Evolutionary conservation across 2,113 vertebrate species (phyloP), one percentile per base, ranked within the genome.

Genomic region (Tachysurus fulvidraco): DNA sequence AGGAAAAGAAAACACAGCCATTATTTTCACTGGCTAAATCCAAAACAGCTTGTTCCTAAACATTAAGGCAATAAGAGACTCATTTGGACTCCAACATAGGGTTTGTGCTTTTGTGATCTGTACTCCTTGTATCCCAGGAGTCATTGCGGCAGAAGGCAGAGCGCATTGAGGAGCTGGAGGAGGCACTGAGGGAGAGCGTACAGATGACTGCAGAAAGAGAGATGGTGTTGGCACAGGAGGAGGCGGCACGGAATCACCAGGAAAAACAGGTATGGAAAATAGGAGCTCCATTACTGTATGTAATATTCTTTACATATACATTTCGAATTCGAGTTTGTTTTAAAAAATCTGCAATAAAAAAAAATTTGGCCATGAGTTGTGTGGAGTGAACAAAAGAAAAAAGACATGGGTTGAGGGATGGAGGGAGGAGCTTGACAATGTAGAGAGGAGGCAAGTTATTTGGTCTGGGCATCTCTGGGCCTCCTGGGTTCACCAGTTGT

Each of bases 211-310:
- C 98, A 69, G 98, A 99, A 93, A 95, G 98, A 71, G 98, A 99
- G 95, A 97, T 99, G 98, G 97, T 99, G 90, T 96, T 99, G 59
- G 98, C 98, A 78, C 98, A 99, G 94, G 98, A 99, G 94, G 98
- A 99, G 90, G 96, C 98, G 89, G 96, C 97, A 91, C 96, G 98
- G 93, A 96, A 94, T 86, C 96, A 94, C 93, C 97, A 97, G 94
- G 98, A 99, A 93, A 99, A 97, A 96, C 98, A 98, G 97, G 98
- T 98, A 95, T 95, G 94, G 46, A 21, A 79, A 57, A 78, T 54
- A 77, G 3, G 28, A 76, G 10, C 10, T 12, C 5, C 11, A 0
- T 77, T 36, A n/a, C n/a, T n/a, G n/a, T 25, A 76, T 52, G 5
- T 52, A n/a, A 81, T 50, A 76, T 12, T 25, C 73, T 4, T 4